Evolutionary conservation across 2,113 vertebrate species (phyloP).

Genomic region (Zeus faber): DNA sequence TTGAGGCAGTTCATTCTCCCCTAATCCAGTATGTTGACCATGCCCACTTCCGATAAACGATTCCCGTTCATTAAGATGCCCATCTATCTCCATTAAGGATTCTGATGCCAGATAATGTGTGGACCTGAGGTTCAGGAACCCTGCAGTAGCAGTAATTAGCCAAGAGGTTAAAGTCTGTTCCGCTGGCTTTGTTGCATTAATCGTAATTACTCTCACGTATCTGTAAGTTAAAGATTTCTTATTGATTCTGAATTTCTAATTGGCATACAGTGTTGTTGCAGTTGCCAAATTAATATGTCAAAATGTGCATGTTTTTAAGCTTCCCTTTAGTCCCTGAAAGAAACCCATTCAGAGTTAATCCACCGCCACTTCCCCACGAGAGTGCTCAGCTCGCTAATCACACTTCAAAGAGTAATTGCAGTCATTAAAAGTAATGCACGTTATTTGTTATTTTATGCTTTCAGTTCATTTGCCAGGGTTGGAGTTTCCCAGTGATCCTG

Average conservation of each 20-base stretch:
- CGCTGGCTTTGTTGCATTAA: slow-evolving; percentile 8
- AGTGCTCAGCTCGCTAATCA: slow-evolving; percentile 45
- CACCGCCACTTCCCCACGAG: slow-evolving; percentile 34
- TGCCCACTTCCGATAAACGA: slow-evolving; percentile 17
- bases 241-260: slow-evolving; percentile 26
- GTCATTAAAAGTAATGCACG: slow-evolving; percentile 57
- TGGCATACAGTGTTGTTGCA: slow-evolving; percentile 10
- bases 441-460: slow-evolving; percentile 41
- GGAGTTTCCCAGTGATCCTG: slow-evolving; percentile 30
- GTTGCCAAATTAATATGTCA: slow-evolving; percentile 10
- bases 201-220: background rate
- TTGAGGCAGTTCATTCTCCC: slow-evolving; percentile 6
- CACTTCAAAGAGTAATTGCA: slow-evolving; percentile 63
- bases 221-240: slow-evolving; percentile 29
- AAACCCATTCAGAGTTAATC: slow-evolving; percentile 53
- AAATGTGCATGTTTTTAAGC: background rate
- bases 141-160: slow-evolving; percentile 33
- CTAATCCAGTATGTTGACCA: slow-evolving; percentile 17
- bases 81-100: slow-evolving; percentile 42
- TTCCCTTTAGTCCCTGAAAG: slow-evolving; percentile 29
- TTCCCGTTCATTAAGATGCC: slow-evolving; percentile 18
- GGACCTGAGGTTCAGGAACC: slow-evolving; percentile 29
- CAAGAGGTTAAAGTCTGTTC: slow-evolving; percentile 17
- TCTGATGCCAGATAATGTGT: slow-evolving; percentile 29
- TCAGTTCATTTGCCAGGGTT: slow-evolving; percentile 29